Evolutionary conservation across 2,797 vertebrate species (phyloP).

Genomic region (Cuniculus paca): DNA sequence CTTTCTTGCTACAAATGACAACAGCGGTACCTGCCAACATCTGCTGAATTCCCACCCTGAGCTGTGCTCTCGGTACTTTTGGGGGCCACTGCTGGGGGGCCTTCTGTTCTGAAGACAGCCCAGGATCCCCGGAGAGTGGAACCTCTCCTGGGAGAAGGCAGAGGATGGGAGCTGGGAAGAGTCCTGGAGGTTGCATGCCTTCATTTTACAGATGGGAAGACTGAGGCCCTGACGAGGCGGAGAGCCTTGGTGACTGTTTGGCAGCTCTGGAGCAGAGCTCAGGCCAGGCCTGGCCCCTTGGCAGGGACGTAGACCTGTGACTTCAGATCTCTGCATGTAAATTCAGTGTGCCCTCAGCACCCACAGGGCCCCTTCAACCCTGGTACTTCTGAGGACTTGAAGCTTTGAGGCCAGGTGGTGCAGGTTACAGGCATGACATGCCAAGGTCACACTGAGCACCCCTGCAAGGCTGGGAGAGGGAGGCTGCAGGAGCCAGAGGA

Average conservation of each 20-base stretch:
- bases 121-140: background rate
- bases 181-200: background rate
- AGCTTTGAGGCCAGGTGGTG: fast-evolving
- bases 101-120: background rate
- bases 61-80: background rate
- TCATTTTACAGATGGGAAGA: background rate
- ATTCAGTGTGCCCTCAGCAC: background rate
- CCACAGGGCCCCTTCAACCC: background rate
- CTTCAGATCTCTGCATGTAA: fast-evolving
- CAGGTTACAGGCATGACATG: fast-evolving
- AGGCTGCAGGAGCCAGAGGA: background rate
- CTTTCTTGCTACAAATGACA: background rate
- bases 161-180: background rate
- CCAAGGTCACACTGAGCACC: fast-evolving
- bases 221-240: fast-evolving
- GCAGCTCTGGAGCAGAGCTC: background rate
- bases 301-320: fast-evolving
- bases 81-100: background rate
- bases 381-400: background rate
- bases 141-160: background rate
- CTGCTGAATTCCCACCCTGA: background rate
- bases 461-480: fast-evolving
- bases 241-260: background rate
- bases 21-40: background rate
- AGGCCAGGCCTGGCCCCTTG: background rate